Evolutionary conservation across 1,140 invertebrate species (phyloP).

Genomic region (Drosophila biarmipes): DNA sequence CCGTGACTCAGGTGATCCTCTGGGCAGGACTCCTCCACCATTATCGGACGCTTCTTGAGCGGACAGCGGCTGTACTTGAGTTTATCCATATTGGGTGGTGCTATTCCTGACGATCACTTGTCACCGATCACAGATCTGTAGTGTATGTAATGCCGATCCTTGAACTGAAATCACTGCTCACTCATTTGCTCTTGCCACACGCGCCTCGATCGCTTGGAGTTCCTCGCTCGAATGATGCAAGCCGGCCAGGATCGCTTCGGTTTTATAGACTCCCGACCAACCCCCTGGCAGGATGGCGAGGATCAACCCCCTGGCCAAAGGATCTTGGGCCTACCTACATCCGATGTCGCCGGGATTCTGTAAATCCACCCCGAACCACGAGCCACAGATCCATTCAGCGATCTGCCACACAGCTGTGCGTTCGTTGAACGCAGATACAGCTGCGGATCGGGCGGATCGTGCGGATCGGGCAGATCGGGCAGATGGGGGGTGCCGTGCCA

Average conservation of each 20-base stretch:
- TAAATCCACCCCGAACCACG: conserved; percentile 72
- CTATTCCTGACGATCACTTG: conserved; percentile 5
- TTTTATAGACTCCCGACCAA: conserved; percentile 74
- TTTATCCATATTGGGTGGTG: conserved; percentile 69
- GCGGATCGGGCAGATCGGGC: conserved; percentile 55
- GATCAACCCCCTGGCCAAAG: conserved; percentile 54
- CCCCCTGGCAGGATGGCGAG: conserved; percentile 29
- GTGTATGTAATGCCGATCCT: conserved; percentile 6
- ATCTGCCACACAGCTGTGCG: conserved; percentile 70
- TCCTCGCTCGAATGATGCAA: conserved; percentile 82
- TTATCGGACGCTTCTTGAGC: conserved; percentile 94
- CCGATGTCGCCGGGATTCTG: conserved; percentile 70
- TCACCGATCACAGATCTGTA: conserved; percentile 14
- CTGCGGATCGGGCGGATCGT: conserved; percentile 50
- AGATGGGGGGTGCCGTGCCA: conserved; percentile 7
- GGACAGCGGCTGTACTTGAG: conserved; percentile 90
- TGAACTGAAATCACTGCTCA: conserved; percentile 27
- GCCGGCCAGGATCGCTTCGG: conserved; percentile 67
- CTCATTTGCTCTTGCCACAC: conserved; percentile 32
- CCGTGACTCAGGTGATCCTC: conserved; percentile 69
- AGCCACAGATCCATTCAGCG: conserved; percentile 59
- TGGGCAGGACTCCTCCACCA: conserved; percentile 83
- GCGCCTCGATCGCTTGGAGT: conserved; percentile 69
- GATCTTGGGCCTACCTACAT: conserved; percentile 71
- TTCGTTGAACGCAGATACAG: conserved; percentile 62